Conservation (phyloP, 2,113 vertebrate genomes). For the Coracopsis vasa region DNA sequence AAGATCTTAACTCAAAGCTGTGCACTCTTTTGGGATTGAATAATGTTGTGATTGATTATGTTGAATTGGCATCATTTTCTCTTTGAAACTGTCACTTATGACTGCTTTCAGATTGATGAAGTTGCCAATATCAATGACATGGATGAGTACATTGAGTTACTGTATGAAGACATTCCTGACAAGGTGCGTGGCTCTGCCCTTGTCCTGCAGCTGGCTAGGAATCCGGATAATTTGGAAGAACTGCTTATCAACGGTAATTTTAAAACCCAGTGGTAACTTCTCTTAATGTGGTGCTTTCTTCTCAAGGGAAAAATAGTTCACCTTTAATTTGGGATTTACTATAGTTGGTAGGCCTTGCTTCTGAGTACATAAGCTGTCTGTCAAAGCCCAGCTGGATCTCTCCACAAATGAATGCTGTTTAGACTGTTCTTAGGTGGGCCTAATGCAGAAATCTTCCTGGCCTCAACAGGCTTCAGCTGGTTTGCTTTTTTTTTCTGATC, state of each 20-base stretch:
- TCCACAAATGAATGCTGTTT: not conserved
- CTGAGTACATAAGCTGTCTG: not conserved
- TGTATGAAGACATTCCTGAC: conserved; percentile 92
- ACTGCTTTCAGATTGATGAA: conserved; percentile 85
- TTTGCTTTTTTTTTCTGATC: not conserved
- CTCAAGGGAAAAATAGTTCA: not conserved
- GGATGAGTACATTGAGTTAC: conserved; percentile 90
- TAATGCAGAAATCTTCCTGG: not conserved
- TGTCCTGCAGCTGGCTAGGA: conserved; percentile 89
- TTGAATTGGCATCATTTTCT: not conserved
- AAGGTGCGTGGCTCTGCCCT: conserved; percentile 90
- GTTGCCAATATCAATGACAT: conserved; percentile 89
- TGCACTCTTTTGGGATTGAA: not conserved
- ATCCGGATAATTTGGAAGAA: conserved; percentile 91
- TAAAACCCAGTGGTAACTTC: not conserved
- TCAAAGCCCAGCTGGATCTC: not conserved
- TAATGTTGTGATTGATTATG: not conserved
- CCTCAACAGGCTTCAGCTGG: not conserved
- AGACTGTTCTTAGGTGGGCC: not conserved
- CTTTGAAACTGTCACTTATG: not conserved
- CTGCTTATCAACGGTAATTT: conserved; percentile 86
- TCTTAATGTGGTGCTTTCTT: not conserved
- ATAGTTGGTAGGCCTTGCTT: not conserved
- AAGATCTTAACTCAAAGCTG: not conserved
- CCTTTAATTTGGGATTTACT: not conserved